Conservation (phyloP, 2,797 vertebrate genomes). For the Acestrorhynchus altus region DNA sequence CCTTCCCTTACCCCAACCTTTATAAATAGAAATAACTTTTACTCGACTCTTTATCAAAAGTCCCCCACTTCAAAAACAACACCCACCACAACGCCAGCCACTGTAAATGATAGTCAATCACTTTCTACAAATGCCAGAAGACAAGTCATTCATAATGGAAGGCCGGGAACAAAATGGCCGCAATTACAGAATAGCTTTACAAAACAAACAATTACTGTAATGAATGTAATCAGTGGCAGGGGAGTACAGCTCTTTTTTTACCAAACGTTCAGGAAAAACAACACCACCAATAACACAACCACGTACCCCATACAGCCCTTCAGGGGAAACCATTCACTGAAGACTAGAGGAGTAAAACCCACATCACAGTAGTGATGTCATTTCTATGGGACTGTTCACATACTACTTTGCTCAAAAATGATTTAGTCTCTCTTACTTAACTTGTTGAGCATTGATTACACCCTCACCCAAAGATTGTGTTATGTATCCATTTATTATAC, state of each 20-base stretch:
- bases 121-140: conserved; percentile 9
- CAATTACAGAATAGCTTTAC: conserved; percentile 42
- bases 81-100: background rate
- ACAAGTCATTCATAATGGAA: conserved; percentile 28
- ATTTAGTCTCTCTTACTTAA: background rate
- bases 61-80: background rate
- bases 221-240: conserved; percentile 22
- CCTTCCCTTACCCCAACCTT: background rate
- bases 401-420: background rate
- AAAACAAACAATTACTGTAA: conserved; percentile 45
- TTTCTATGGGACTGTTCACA: background rate
- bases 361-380: background rate
- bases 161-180: conserved; percentile 30
- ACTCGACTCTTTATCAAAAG: background rate
- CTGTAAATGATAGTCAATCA: conserved; percentile 5
- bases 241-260: conserved; percentile 7
- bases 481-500: too few species aligned
- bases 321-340: background rate
- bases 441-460: background rate
- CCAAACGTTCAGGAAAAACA: conserved; percentile 2
- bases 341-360: background rate
- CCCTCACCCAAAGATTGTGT: background rate
- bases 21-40: background rate
- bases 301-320: conserved; percentile 20
- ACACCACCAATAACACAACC: conserved; percentile 4